Percentiles rank a stretch among this genome's conserved stretches.
Evolutionary conservation across 1,140 invertebrate genomes (phyloP).

Genomic region (Elymnias hypermnestra): DNA sequence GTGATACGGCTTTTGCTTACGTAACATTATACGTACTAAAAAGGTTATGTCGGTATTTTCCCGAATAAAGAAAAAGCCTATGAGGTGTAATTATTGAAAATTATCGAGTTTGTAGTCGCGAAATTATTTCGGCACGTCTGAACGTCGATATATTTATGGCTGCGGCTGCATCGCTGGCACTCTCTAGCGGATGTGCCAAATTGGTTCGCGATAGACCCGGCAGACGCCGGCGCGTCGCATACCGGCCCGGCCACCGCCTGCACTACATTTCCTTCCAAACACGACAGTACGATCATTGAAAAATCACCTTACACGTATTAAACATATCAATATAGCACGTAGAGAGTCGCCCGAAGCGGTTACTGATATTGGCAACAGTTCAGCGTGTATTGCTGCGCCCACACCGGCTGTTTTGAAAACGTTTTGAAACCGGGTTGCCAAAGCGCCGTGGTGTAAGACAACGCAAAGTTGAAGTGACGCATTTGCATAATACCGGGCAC

Average conservation of each 20-base stretch:
- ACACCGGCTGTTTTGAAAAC: slow-evolving; percentile 60
- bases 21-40: slow-evolving; percentile 36
- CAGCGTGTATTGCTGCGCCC: slow-evolving; percentile 30
- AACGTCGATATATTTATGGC: slow-evolving; percentile 56
- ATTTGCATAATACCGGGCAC: slow-evolving; percentile 67
- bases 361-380: slow-evolving; percentile 9
- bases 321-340: not conserved
- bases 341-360: not conserved
- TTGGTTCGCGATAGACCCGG: slow-evolving; percentile 63
- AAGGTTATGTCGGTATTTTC: too few species aligned
- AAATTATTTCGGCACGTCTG: slow-evolving; percentile 35
- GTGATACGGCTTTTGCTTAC: slow-evolving; percentile 40
- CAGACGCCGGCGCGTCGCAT: slow-evolving; percentile 65
- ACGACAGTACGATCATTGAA: not conserved
- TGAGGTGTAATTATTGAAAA: too few species aligned
- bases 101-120: slow-evolving; percentile 34
- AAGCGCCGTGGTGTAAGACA: slow-evolving; percentile 62
- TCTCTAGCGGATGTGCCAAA: slow-evolving; percentile 69
- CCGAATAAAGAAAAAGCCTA: too few species aligned
- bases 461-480: slow-evolving; percentile 54
- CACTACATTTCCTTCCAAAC: slow-evolving; percentile 32
- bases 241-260: slow-evolving; percentile 60
- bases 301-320: not conserved
- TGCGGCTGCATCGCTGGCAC: slow-evolving; percentile 41
- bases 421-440: slow-evolving; percentile 65